Conservation (phyloP, 2,888 invertebrate genomes). For the Endotricha flammealis region DNA sequence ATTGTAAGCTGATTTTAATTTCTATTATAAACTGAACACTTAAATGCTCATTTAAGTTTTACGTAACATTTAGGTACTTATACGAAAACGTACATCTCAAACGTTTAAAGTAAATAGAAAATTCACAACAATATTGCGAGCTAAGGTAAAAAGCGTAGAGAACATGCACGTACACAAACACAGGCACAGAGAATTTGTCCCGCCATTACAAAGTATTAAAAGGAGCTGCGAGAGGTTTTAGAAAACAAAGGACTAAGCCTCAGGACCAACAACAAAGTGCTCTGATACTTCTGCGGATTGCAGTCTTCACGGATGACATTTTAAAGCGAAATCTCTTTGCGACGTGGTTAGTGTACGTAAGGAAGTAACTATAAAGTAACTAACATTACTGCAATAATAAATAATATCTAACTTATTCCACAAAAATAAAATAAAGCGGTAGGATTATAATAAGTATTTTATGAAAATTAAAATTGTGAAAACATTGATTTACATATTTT, state of each 20-base stretch:
- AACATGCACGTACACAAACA: slow-evolving; percentile 30
- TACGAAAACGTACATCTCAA: too few relatives aligned
- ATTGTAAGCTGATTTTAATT: too few relatives aligned
- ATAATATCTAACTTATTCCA: too few relatives aligned
- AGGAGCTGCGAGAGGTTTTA: slow-evolving; percentile 54
- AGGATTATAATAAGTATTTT: too few relatives aligned
- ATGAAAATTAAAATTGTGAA: too few relatives aligned
- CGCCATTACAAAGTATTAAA: slow-evolving; percentile 63
- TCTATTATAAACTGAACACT: too few relatives aligned
- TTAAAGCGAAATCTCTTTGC: slow-evolving; percentile 49
- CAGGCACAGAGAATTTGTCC: slow-evolving; percentile 52
- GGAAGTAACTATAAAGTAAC: too few relatives aligned
- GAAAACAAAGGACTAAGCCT: slow-evolving; percentile 66
- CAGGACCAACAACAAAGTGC: slow-evolving; percentile 58
- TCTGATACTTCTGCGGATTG: slow-evolving; percentile 56
- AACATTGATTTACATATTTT: too few relatives aligned
- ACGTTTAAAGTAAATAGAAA: slow-evolving; percentile 2
- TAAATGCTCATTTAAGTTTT: too few relatives aligned
- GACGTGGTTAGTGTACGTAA: slow-evolving; percentile 30
- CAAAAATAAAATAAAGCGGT: too few relatives aligned
- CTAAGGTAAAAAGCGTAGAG: slow-evolving; percentile 12
- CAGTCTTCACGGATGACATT: slow-evolving; percentile 52
- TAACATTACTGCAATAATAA: too few relatives aligned
- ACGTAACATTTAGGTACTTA: too few relatives aligned
- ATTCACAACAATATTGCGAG: slow-evolving; percentile 6